Percentiles rank a stretch among this genome's conserved stretches.
These are phyloP conservation scores for Rhinolophus ferrumequinum DNA, from an alignment of 2,113 vertebrate genomes.

Conservation along the genomic window DNA sequence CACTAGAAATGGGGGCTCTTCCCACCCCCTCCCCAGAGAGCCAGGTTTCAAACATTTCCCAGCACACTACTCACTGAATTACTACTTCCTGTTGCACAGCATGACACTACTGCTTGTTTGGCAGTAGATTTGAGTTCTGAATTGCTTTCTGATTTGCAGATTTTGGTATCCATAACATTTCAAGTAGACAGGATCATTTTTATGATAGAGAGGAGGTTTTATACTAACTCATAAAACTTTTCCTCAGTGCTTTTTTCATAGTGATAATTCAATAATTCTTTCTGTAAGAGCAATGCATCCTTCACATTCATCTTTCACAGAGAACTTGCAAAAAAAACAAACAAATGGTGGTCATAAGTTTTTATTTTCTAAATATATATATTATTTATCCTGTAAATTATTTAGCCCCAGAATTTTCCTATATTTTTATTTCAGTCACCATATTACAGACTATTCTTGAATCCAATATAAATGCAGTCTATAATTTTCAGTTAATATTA, in stretches of 20 bases:
- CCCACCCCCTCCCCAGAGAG: neutral
- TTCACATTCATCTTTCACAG: neutral
- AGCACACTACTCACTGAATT: neutral
- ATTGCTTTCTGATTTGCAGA: neutral
- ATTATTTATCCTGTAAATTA: slow-evolving; percentile 13
- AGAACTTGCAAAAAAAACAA: neutral
- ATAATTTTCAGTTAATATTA: slow-evolving; percentile 27
- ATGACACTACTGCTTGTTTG: neutral
- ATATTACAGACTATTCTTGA: neutral
- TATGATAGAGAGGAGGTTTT: neutral
- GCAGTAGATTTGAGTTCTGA: neutral
- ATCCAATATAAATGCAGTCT: neutral
- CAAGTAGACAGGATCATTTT: neutral
- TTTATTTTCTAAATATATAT: neutral
- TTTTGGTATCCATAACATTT: neutral
- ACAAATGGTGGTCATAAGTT: neutral
- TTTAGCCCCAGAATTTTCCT: neutral
- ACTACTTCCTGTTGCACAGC: neutral
- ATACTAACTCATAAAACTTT: neutral
- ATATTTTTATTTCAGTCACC: slow-evolving; percentile 21
- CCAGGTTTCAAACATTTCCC: neutral
- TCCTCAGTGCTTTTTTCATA: neutral
- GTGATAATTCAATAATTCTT: slow-evolving; percentile 9
- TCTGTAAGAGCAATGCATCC: neutral
- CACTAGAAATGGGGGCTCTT: neutral